These are phyloP conservation scores for Oscheius sp. DNA, from an alignment of 2,888 invertebrate species.

Conservation along the genomic window DNA sequence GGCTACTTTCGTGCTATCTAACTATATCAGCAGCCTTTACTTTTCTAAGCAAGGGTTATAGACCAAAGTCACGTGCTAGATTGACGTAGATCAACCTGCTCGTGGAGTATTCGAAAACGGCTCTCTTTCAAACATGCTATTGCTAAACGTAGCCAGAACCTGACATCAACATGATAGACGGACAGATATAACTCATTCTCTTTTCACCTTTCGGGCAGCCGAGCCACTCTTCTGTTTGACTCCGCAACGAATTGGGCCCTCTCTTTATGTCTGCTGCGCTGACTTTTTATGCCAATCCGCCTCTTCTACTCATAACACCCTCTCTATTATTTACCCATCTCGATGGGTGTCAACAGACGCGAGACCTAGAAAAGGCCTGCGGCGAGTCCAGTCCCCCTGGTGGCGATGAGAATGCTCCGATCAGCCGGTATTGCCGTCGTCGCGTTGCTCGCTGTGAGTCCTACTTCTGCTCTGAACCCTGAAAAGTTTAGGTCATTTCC, in stretches of 20 bases:
- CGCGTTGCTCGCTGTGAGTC: slow-evolving; percentile 2
- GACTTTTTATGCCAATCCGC: slow-evolving; percentile 22
- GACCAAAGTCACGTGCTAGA: too few species aligned
- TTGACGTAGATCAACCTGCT: too few species aligned
- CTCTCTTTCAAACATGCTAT: too few species aligned
- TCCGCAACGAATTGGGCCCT: slow-evolving; percentile 1
- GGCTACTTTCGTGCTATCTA: too few species aligned
- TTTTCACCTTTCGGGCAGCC: not conserved
- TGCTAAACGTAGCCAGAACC: too few species aligned
- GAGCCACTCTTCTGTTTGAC: slow-evolving; percentile 3
- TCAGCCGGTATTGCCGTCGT: slow-evolving; percentile 2
- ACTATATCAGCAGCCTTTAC: too few species aligned
- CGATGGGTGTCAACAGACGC: slow-evolving; percentile 14
- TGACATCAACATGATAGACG: too few species aligned
- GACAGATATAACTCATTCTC: too few species aligned
- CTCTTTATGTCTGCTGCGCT: not conserved
- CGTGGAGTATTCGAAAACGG: too few species aligned
- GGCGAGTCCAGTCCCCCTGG: slow-evolving; percentile 19
- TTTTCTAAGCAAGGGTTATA: too few species aligned
- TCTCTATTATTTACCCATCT: slow-evolving; percentile 36
- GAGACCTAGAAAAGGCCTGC: slow-evolving; percentile 26
- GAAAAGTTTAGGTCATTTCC: slow-evolving; percentile 12
- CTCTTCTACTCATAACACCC: slow-evolving; percentile 28
- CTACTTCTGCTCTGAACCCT: not conserved
- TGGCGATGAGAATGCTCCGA: slow-evolving; percentile 15